Base-by-base conservation (phyloP, 2,888 invertebrate species). In the Colletes collaris region DNA sequence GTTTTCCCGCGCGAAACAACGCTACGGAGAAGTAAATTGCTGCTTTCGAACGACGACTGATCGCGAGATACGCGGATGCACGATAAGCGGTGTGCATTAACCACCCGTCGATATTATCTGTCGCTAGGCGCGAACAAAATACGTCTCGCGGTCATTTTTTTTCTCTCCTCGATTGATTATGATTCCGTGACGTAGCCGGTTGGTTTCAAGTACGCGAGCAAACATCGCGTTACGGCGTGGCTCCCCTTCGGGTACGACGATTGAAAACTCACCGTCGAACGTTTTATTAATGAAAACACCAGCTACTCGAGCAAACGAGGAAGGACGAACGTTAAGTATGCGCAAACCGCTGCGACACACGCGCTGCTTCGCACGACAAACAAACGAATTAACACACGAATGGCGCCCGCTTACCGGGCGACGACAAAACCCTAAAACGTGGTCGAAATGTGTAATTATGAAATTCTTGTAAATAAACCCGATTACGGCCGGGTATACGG, bases 301-400 rank as follows among this genome's bases (percentile, higher is more conserved):
- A 65, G 65, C 64, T 49, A 65, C 40, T 69, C 7, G 69, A 16
- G 19, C 37, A 49, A 56, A 13, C 55, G 58, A 56, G 35, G 65
- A 73, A 69, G 60, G 56, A 46, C 72, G 46, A 19, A 37, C 64
- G 40, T 37, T 50, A 58, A 72, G 56, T 65, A 56, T 37, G 35
- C 27, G 16, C 13, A 50, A 16, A 6, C 6, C 40, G 40, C 4
- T 6, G 27, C 40, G 40, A 40, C 4, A 46, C 52, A 56, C 49
- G 49, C 40, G 69, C 66, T 59, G 46, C 44, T 70, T 70, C 70
- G 70, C 75, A 76, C 70, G 35, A 59, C 70, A 76, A 75, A 75
- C 56, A 75, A 62, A 55, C 13, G 40, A 56, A 68, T 74, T 49
- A 56, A 40, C 56, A 37, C 46, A 40, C 55, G 13, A 62, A 68